Evolutionary conservation across 1,140 invertebrate species (phyloP).

Genomic region (Coelopa frigida): DNA sequence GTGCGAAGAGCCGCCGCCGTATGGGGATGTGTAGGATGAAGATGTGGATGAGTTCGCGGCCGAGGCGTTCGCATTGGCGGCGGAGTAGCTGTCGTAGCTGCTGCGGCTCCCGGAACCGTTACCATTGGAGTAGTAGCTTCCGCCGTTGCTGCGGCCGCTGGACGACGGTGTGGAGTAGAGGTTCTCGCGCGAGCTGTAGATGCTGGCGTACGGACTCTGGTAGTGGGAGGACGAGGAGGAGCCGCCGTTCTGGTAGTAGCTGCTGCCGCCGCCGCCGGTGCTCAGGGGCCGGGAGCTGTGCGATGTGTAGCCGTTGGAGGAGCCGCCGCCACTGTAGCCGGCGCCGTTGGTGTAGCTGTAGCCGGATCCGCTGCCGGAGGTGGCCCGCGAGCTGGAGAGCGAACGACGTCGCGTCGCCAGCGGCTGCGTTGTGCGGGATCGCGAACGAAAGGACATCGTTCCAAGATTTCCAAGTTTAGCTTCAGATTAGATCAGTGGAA

Average conservation of each 20-base stretch:
- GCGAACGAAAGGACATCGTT: constrained; percentile 43
- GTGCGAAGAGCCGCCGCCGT: neutral
- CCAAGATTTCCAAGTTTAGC: neutral
- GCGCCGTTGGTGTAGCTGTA: constrained; percentile 34
- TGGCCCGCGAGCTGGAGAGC: constrained; percentile 31
- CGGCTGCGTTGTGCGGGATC: constrained; percentile 34
- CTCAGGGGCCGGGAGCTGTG: constrained; percentile 24
- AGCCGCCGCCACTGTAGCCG: constrained; percentile 17
- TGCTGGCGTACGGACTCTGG: constrained; percentile 39
- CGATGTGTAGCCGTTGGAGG: neutral
- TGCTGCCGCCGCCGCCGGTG: too few relatives aligned
- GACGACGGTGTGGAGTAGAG: constrained; percentile 25
- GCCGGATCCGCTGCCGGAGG: constrained; percentile 10
- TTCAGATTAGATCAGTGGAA: too few relatives aligned
- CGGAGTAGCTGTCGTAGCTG: neutral
- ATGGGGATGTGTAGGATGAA: constrained; percentile 14
- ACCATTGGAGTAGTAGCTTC: constrained; percentile 28
- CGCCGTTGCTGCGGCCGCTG: constrained; percentile 9
- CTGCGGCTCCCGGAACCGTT: constrained; percentile 13
- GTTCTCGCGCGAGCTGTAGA: constrained; percentile 37
- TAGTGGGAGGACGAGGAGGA: constrained; percentile 17
- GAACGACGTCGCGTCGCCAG: constrained; percentile 33
- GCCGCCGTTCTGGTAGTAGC: constrained; percentile 18
- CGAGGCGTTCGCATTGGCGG: constrained; percentile 5
- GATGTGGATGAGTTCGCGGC: constrained; percentile 19